Evolutionary conservation across 2,113 vertebrate species (phyloP), one percentile per base, ranked within the genome.

Genomic region (Myotis davidii): DNA sequence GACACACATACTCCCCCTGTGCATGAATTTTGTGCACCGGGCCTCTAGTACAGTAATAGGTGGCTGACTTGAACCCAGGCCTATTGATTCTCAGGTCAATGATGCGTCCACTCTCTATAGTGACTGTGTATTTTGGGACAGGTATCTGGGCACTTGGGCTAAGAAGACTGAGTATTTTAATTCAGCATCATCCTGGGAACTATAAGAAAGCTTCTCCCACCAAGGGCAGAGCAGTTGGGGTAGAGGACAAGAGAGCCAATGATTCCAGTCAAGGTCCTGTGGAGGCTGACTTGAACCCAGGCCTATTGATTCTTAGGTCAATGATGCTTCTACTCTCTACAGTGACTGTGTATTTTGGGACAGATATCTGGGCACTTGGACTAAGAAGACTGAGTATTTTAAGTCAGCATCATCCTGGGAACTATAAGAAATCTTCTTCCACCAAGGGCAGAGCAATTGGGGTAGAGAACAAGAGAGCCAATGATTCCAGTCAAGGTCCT

Each of bases 131-230:
- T 74, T 93, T 67, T 83, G 54, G 59, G 92, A 84, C 27, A 86
- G 76, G n/a, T 81, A 67, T 50, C 34, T 73, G 42, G 48, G 34
- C 7, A 45, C 12, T 65, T 54, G 61, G 61, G 69, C 23, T 59
- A 73, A 84, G 65, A 82, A 89, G 82, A 84, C 6, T 42, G 18
- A 59, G 6, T 83, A 37, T 45, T 94, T 88, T 85, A 86, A 85
- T 20, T 91, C 32, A 70, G 25, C 23, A 85, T 56, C 2, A 59
- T 65, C 9, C 21, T 79, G 27, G 32, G 50, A 79, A 85, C 29
- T 77, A 2, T 59, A 39, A 64, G 85, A 61, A 48, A 84, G 21
- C 25, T 20, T 70, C 45, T 93, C 50, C 39, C 14, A 78, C 13
- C 3, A 34, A 94, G 69, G 56, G 3, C 79, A 88, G 65, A 76